These are phyloP conservation scores for Lepidocyrtoides sp. DNA, from an alignment of 2,888 invertebrate species.

Conservation along the genomic window DNA sequence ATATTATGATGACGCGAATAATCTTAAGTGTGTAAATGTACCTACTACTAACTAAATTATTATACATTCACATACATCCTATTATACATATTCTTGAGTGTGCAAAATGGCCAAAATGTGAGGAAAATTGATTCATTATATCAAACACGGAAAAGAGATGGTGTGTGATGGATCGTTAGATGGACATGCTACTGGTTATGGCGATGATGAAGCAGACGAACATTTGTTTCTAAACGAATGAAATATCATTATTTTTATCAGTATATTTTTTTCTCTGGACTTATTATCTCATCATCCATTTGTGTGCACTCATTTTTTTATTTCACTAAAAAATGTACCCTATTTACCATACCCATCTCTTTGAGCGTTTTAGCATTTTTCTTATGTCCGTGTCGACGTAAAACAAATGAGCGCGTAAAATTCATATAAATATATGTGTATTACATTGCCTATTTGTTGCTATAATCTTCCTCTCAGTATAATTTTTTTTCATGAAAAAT, in stretches of 20 bases:
- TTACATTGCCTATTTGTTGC: constrained; percentile 9
- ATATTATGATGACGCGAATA: constrained; percentile 30
- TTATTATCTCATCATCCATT: constrained; percentile 42
- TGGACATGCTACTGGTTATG: background rate
- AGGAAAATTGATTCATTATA: constrained; percentile 48
- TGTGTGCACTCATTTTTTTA: too few relatives aligned
- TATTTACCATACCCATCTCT: background rate
- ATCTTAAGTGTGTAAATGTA: background rate
- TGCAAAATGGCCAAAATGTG: constrained; percentile 33
- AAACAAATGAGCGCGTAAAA: constrained; percentile 43
- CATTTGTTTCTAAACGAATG: constrained; percentile 21
- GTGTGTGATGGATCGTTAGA: too few relatives aligned
- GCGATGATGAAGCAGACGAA: background rate
- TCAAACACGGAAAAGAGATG: constrained; percentile 48
- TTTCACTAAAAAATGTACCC: constrained; percentile 3
- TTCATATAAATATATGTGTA: background rate
- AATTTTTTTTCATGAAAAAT: background rate
- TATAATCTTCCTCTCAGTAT: background rate
- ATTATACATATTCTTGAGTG: too few relatives aligned
- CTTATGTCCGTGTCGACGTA: constrained; percentile 22
- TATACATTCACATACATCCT: too few relatives aligned
- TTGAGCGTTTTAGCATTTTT: constrained; percentile 24
- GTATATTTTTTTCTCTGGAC: constrained; percentile 30
- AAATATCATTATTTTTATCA: constrained; percentile 52
- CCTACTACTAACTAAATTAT: background rate